Evolutionary conservation across 2,113 vertebrate genomes (phyloP), one percentile per base, ranked within the genome.

Genomic region (Cranoglanis bouderius): DNA sequence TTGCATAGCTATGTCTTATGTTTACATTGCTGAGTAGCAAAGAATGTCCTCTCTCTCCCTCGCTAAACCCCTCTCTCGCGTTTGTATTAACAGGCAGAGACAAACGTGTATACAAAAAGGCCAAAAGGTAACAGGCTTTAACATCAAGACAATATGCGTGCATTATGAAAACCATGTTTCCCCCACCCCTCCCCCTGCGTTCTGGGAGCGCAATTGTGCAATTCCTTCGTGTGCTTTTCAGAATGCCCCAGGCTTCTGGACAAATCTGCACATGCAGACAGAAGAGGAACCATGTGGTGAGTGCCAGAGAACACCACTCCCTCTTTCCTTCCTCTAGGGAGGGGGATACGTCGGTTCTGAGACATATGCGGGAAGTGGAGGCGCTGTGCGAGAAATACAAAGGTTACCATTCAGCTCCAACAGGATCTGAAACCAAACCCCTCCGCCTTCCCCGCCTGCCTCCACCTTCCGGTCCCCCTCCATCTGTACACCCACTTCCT

Each of bases 371-470:
- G 92, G 88, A 90, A 88, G 88, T 82, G 67, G 32, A 81, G 87
- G 46, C 78, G 74, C 78, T 57, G 87, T 89, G 87, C 87, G 85
- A 90, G 57, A 82, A 87, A 63, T 49, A 92, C 90, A 92, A 92
- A 92, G 91, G 77, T 84, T 72, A 43, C 83, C 89, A 90, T 92
- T 92, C 90, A 91, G 88, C 63, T 61, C 82, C 51, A 75, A 78
- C 43, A 78, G 85, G 46, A 88, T 90, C 57, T 82, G 85, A 88
- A 85, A 88, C 86, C 82, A 55, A 49, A 21, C 83, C n/a, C 82
- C 82, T 24, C 38, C 38, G 29, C 70, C 53, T 24, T 32, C 67
- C 57, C n/a, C 19, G 6, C 83, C 74, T n/a, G 38, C 53, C 83
- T 78, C 82, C 86, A 29, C 77, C 90, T 86, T 49, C 74, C 82